Conservation (phyloP, 2,797 vertebrate genomes). For the Podarcis lilfordi region DNA sequence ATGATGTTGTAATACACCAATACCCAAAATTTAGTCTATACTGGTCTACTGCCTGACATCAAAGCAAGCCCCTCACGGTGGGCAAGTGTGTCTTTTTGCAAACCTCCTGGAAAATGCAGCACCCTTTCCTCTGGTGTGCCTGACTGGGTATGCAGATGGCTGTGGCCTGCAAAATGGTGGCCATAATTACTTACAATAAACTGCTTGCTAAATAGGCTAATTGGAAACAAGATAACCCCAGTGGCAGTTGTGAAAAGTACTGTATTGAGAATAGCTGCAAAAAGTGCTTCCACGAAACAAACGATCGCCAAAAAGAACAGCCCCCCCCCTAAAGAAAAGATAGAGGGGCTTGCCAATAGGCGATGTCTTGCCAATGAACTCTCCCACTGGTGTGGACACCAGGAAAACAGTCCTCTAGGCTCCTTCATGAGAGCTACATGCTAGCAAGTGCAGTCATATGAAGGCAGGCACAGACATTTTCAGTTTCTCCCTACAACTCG, state of each 20-base stretch:
- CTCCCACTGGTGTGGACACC: background rate
- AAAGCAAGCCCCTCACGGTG: background rate
- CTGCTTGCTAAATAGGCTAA: background rate
- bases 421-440: background rate
- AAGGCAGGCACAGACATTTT: background rate
- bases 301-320: background rate
- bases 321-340: background rate
- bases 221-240: background rate
- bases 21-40: background rate
- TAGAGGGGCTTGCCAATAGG: background rate
- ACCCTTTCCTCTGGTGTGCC: too few species aligned
- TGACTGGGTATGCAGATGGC: background rate
- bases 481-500: background rate
- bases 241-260: background rate
- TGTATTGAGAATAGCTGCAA: background rate
- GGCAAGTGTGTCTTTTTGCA: background rate
- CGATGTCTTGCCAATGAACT: background rate
- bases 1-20: background rate
- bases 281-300: background rate
- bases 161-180: background rate
- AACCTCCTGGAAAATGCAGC: background rate
- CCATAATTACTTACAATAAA: background rate
- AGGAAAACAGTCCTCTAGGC: background rate
- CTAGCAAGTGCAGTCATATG: background rate
- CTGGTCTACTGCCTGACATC: background rate